Base-by-base conservation (phyloP, 2,113 vertebrate genomes). In the Pelmatolapia mariae region DNA sequence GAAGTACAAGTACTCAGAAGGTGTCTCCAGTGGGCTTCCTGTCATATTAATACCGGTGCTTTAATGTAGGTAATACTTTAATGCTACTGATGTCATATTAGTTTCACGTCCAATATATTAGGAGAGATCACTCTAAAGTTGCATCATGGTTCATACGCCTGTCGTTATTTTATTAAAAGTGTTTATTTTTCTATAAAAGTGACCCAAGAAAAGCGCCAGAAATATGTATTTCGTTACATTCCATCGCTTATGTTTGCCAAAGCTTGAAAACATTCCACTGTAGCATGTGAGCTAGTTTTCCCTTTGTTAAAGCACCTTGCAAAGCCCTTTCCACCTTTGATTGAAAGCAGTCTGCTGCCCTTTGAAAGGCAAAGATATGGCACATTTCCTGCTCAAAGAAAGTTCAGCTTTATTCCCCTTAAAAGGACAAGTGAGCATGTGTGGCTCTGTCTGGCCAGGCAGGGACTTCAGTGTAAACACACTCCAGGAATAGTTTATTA, bases 401-500 rank as follows among this genome's bases (percentile, higher is more conserved):
- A 33, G 18, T 56, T 84, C 24, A 63, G 16, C 29, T 22, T 78
- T 43, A 61, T 87, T 93, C 89, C 91, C 96, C 94, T 95, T 96
- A 96, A 96, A 97, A 95, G 95, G 96, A 86, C 85, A 95, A 82
- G 56, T 83, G 78, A 82, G 90, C 38, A 91, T 31, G 82, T 88
- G 92, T 86, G 52, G 61, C 84, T 63, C 33, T 50, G 91, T 89
- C 89, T 94, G 92, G 82, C 90, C 52, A 24, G 81, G 81, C 57
- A 52, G 52, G 59, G n/a, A 66, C 87, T 79, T 91, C 31, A 76
- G 68, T 89, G 91, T 94, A 95, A 95, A 95, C 93, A 93, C 92
- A 73, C 88, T 87, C 87, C 93, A 90, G 89, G 29, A 95, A 93
- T 90, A 92, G 89, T 90, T 93, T 84, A 91, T 84, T 84, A 92